These are phyloP conservation scores for Halictus rubicundus DNA, from an alignment of 1,140 invertebrate species.

Conservation along the genomic window DNA sequence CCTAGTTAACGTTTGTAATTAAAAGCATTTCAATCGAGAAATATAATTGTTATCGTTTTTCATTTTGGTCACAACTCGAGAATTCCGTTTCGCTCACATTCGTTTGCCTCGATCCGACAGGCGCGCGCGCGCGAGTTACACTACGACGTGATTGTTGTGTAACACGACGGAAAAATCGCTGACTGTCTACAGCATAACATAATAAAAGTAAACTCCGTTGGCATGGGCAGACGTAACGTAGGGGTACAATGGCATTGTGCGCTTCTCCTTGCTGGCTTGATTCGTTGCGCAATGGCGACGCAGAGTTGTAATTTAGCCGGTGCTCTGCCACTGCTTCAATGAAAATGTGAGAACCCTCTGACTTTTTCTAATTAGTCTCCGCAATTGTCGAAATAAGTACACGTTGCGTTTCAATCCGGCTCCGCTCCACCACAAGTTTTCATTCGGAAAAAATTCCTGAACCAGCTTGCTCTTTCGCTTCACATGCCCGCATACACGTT, in stretches of 20 bases:
- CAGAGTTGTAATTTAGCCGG: conserved; percentile 12
- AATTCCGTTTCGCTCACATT: no score
- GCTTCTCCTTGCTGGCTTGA: neutral
- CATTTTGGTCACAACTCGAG: no score
- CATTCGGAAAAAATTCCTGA: neutral
- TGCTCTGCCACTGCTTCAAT: neutral
- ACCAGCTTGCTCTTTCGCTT: neutral
- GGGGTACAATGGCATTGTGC: conserved; percentile 11
- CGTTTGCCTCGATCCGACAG: no score
- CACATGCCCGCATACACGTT: neutral
- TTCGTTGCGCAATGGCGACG: conserved; percentile 6
- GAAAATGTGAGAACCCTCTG: conserved; percentile 23
- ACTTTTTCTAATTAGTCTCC: conserved; percentile 7
- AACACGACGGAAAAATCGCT: conserved; percentile 7
- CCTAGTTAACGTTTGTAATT: no score
- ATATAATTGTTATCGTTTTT: no score
- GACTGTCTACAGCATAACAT: neutral
- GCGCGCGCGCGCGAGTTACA: no score
- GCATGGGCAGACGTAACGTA: conserved; percentile 6
- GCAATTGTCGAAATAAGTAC: neutral
- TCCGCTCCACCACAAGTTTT: neutral
- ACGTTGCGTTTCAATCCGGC: neutral
- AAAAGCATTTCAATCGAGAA: no score
- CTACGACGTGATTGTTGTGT: neutral
- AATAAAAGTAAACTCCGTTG: neutral